A percentile compares a stretch with the other conserved stretches of the same genome.
These are phyloP conservation scores for Bombus balteatus DNA, from an alignment of 1,140 invertebrate species.

Conservation along the genomic window DNA sequence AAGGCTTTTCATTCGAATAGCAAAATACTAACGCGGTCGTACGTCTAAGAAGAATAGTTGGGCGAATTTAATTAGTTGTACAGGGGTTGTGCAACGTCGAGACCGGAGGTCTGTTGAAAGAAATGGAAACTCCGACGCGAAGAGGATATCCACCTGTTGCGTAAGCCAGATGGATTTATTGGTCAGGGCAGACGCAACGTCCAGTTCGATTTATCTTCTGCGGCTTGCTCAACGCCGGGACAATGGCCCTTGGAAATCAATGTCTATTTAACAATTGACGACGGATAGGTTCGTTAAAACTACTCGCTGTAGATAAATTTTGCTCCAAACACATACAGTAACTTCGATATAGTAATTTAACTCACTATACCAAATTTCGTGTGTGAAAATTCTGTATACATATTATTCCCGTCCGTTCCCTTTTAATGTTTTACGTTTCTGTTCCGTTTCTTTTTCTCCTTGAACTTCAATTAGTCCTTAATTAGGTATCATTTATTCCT, in stretches of 20 bases:
- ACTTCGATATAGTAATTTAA: neutral
- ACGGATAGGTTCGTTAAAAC: neutral
- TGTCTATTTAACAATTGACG: conserved; percentile 18
- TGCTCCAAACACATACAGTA: neutral
- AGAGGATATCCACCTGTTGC: conserved; percentile 62
- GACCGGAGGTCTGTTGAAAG: conserved; percentile 57
- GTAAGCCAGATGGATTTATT: conserved; percentile 54
- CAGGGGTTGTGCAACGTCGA: neutral
- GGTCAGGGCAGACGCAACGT: conserved; percentile 41
- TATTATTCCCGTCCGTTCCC: too few relatives aligned
- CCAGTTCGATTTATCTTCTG: conserved; percentile 56
- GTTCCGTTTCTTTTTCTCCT: too few relatives aligned
- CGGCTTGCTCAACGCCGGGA: conserved; percentile 50
- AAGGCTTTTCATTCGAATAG: neutral
- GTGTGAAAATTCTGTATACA: too few relatives aligned
- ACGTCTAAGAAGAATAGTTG: neutral
- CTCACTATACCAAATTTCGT: neutral
- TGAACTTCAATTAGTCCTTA: too few relatives aligned
- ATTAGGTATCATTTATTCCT: too few relatives aligned
- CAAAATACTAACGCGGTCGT: neutral
- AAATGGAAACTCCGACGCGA: conserved; percentile 55
- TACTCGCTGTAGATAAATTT: neutral
- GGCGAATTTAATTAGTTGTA: conserved; percentile 17
- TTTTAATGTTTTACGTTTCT: too few relatives aligned
- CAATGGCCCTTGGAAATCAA: conserved; percentile 58